Evolutionary conservation across 2,888 invertebrate genomes (phyloP), one percentile per base, ranked within the genome.

Genomic region (Lomographa bimaculata): DNA sequence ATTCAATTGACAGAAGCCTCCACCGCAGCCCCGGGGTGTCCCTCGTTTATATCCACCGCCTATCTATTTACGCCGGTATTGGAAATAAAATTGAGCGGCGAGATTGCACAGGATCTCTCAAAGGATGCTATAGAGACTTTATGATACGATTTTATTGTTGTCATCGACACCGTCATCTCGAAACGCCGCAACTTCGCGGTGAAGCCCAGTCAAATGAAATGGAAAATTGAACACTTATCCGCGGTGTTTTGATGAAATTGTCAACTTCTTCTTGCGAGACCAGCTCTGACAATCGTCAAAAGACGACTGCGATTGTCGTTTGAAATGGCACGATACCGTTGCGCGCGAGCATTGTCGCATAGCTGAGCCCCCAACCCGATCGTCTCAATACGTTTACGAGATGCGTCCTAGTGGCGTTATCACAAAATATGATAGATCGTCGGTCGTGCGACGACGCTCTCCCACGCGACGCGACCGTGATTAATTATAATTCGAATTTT

Each of bases 401-500:
- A 82, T 79, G 81, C 78, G 74, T 75, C 72, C 78, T 78, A 77
- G 81, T 82, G 79, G 85, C 82, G 84, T 87, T 89, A 89, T 87
- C 89, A 86, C 83, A 82, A 82, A 89, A 87, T 89, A 87, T 89
- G 89, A 89, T 87, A 87, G 89, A 89, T 89, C 83, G 87, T 71
- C 70, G 75, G 67, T 64, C 71, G 69, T 69, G 70, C 72, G 76
- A 79, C 83, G 76, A 76, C 78, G 82, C 79, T 83, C 87, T 85
- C 87, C 87, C 89, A 87, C 87, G 87, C 85, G 74, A 71, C 72
- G 68, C 73, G 71, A 69, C 70, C 75, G 82, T 87, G 87, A 89
- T 87, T 89, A 87, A 87, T 89, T 86, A 89, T 89, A 89, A 89
- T 89, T 89, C 86, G 87, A 87, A 86, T 89, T 86, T 89, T 89